phyloP scores from a whole-genome alignment of 1,140 invertebrate genomes.

The Tyrophagus putrescentiae region DNA sequence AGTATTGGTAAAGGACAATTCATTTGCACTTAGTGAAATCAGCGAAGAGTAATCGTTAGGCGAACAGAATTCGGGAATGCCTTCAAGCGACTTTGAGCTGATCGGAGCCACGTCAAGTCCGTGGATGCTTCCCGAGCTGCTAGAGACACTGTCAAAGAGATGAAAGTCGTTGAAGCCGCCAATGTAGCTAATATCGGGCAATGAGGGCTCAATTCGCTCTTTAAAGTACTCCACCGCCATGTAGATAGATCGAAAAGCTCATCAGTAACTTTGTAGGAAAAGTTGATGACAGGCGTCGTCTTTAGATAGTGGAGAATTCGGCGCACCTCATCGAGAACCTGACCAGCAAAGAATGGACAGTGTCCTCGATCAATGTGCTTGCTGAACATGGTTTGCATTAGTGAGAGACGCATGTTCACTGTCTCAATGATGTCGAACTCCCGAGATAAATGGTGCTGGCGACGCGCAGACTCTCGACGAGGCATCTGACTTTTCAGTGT shows the following conservation, averaged over 20 bases:
- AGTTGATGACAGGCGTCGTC: constrained; percentile 53
- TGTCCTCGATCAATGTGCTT: constrained; percentile 77
- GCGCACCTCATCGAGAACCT: constrained; percentile 56
- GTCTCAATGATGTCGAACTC: constrained; percentile 78
- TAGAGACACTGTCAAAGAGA: background rate
- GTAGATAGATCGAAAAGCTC: constrained; percentile 78
- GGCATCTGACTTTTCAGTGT: constrained; percentile 69
- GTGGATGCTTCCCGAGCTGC: background rate
- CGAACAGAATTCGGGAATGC: background rate
- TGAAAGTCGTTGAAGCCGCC: constrained; percentile 27
- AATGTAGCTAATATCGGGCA: constrained; percentile 72
- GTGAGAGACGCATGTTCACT: constrained; percentile 64
- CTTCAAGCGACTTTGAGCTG: background rate
- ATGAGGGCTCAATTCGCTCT: constrained; percentile 66
- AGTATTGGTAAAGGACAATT: too few species aligned
- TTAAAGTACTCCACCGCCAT: constrained; percentile 89
- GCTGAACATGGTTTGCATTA: constrained; percentile 75
- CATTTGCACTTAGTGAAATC: too few species aligned
- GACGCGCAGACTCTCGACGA: constrained; percentile 59
- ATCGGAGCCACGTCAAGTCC: background rate
- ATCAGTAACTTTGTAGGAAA: constrained; percentile 72
- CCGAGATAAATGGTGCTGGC: constrained; percentile 64
- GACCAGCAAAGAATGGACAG: constrained; percentile 71
- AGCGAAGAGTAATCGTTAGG: background rate
- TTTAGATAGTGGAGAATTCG: constrained; percentile 64